Percentiles rank a stretch among this genome's conserved stretches.
Conservation (phyloP, 2,113 vertebrate species). For the Himantopus leucocephalus region DNA sequence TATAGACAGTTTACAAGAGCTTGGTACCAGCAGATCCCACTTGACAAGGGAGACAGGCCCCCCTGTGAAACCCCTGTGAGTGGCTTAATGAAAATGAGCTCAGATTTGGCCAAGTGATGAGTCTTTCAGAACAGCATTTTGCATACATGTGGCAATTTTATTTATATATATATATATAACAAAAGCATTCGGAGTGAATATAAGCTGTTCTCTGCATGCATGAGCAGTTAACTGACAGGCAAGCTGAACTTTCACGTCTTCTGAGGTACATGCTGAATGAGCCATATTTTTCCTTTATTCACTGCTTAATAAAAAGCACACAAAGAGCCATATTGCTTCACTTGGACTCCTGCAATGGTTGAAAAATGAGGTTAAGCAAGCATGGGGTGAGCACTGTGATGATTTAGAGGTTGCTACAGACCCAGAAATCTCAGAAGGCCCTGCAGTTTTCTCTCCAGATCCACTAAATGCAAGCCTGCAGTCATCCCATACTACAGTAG, state of each 20-base stretch:
- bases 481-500: neutral
- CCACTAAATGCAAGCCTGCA: neutral
- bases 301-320: neutral
- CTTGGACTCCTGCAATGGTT: neutral
- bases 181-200: neutral
- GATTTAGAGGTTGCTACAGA: neutral
- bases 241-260: neutral
- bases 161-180: neutral
- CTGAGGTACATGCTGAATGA: neutral
- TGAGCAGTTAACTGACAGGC: neutral
- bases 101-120: neutral
- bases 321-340: neutral
- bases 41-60: neutral
- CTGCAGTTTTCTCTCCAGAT: neutral
- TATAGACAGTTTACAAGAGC: neutral
- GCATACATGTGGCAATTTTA: neutral
- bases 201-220: neutral
- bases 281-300: neutral
- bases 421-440: neutral
- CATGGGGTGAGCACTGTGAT: neutral
- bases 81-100: neutral
- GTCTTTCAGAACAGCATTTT: neutral
- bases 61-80: neutral
- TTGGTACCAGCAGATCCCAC: neutral
- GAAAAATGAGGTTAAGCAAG: neutral